Percentiles rank a stretch among this genome's conserved stretches.
Evolutionary conservation across 2,113 vertebrate genomes (phyloP).

Genomic region (Gobius niger): DNA sequence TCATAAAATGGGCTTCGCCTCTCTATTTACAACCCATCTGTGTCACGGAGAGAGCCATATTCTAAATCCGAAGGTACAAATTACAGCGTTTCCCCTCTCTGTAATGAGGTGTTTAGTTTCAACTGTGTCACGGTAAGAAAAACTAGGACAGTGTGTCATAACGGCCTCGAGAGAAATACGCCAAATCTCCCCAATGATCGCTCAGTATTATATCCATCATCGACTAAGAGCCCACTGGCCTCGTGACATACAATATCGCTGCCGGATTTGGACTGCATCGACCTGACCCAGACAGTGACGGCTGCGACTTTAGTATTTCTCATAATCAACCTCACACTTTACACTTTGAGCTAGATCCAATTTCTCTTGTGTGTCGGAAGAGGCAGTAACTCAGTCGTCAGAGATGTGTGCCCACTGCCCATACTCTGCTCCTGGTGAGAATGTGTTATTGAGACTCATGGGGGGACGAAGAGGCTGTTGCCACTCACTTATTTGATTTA

Average conservation of each 20-base stretch:
- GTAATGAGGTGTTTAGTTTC: constrained; percentile 51
- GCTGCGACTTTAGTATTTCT: not conserved
- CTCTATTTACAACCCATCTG: constrained; percentile 27
- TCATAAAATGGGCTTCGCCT: constrained; percentile 42
- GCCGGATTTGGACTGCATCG: constrained; percentile 17
- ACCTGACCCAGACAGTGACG: constrained; percentile 4
- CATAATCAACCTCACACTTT: not conserved
- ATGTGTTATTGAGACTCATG: too few relatives aligned
- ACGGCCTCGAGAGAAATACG: constrained; percentile 31
- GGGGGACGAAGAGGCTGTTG: too few relatives aligned
- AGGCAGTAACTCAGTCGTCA: not conserved
- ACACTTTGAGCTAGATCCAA: not conserved
- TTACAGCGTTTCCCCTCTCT: constrained; percentile 30
- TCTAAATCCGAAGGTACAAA: constrained; percentile 55
- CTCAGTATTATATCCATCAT: constrained; percentile 32
- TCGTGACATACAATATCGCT: constrained; percentile 22
- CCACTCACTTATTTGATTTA: too few relatives aligned
- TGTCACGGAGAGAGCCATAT: constrained; percentile 41
- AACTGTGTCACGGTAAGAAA: constrained; percentile 47
- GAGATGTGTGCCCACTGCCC: not conserved
- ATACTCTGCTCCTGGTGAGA: not conserved
- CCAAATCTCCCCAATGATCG: constrained; percentile 39
- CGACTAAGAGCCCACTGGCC: constrained; percentile 13
- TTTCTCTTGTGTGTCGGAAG: not conserved
- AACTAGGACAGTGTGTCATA: constrained; percentile 68